A percentile compares a stretch with the other conserved stretches of the same genome.
phyloP scores from a whole-genome alignment of 2,113 vertebrate species.

The Vidua macroura region DNA sequence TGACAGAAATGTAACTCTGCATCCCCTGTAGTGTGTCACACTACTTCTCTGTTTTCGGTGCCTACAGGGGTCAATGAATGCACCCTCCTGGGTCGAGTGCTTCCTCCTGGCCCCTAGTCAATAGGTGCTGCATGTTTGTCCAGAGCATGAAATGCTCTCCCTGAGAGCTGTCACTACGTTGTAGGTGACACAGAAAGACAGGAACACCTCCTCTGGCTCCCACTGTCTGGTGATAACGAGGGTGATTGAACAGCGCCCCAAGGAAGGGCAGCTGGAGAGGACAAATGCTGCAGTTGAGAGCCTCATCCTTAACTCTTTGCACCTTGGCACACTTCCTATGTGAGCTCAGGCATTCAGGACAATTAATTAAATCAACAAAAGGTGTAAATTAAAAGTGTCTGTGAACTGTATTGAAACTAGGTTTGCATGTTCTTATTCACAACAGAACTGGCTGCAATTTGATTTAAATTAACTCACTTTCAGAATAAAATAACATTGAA shows the following conservation, averaged over 20 bases:
- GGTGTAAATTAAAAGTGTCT: background rate
- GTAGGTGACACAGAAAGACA: background rate
- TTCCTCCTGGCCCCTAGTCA: constrained; percentile 1
- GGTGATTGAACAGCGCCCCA: background rate
- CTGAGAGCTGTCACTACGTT: background rate
- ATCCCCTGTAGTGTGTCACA: background rate
- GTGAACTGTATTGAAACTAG: background rate
- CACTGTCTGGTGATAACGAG: background rate
- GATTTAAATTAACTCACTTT: constrained; percentile 51
- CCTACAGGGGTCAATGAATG: constrained; percentile 32
- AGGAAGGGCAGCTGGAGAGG: background rate
- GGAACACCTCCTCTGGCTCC: background rate
- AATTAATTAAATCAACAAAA: constrained; percentile 41
- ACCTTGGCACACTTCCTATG: background rate
- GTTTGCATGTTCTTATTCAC: constrained; percentile 24
- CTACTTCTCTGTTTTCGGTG: background rate
- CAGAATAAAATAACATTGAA: constrained; percentile 30
- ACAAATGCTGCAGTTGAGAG: background rate
- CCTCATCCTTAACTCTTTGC: background rate
- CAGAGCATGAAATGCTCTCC: constrained; percentile 5
- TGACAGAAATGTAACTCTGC: rapidly evolving
- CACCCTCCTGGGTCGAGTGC: background rate
- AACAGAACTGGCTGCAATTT: constrained; percentile 18
- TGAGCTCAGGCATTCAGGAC: background rate
- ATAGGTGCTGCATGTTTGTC: background rate